Percentiles rank a stretch among this genome's conserved stretches.
Conservation (phyloP, 2,113 vertebrate species). For the Gorilla gorilla region DNA sequence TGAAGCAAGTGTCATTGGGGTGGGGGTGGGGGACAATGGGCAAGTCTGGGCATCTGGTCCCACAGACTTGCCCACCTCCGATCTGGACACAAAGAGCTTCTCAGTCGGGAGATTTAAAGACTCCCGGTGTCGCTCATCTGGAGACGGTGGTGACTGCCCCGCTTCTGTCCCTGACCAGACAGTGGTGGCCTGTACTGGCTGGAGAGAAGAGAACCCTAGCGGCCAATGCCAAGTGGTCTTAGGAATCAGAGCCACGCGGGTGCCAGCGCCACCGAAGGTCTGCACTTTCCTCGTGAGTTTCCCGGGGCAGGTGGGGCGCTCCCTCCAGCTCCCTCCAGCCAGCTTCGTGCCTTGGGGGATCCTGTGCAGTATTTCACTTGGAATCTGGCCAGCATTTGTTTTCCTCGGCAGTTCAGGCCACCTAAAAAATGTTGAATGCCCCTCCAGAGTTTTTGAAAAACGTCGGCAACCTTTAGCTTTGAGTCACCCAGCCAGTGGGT, state of each 20-base stretch:
- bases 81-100: neutral
- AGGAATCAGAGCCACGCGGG: neutral
- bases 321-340: neutral
- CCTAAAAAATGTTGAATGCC: too few species aligned
- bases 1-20: neutral
- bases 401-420: neutral
- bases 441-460: neutral
- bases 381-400: neutral
- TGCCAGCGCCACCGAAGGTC: too few species aligned
- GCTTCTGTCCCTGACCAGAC: neutral
- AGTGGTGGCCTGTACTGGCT: neutral
- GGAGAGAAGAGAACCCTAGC: neutral
- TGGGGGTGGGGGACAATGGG: neutral
- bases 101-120: neutral
- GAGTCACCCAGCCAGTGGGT: neutral
- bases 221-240: neutral
- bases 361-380: neutral
- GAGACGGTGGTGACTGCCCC: neutral
- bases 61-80: neutral
- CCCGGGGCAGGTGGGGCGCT: rapidly evolving
- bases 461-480: neutral
- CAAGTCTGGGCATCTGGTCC: neutral
- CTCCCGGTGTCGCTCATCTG: neutral
- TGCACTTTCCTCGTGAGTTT: neutral
- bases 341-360: neutral